Percentiles rank a stretch among this genome's conserved stretches.
phyloP scores from a whole-genome alignment of 1,140 invertebrate genomes.

The Heliconius congener region DNA sequence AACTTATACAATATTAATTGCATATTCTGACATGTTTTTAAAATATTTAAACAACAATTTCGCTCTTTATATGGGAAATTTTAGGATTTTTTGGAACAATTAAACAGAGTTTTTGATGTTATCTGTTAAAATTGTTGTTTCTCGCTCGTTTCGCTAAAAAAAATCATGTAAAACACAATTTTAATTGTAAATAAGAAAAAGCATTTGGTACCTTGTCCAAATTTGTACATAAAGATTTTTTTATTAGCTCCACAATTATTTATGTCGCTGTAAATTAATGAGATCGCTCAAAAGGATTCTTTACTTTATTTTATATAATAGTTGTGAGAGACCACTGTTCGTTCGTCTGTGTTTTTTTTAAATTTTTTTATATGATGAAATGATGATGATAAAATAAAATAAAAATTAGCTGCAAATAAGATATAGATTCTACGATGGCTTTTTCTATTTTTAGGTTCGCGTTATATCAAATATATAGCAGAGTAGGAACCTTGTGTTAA shows the following conservation, averaged over 20 bases:
- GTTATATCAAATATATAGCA: no score
- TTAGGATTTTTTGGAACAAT: neutral
- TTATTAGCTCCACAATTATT: neutral
- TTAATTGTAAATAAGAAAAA: neutral
- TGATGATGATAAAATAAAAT: no score
- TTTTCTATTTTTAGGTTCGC: no score
- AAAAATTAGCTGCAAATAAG: no score
- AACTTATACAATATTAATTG: neutral
- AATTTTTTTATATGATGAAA: neutral
- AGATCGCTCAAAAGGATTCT: neutral
- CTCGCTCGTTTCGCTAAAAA: neutral
- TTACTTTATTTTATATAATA: neutral
- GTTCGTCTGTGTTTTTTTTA: neutral
- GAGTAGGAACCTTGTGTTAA: no score
- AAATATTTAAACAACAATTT: neutral
- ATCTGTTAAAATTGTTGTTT: neutral
- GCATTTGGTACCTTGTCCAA: neutral
- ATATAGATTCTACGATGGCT: no score
- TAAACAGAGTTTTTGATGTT: neutral
- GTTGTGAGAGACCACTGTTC: neutral
- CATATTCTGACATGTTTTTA: neutral
- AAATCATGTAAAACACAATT: neutral
- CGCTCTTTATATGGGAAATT: neutral
- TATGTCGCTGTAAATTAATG: conserved; percentile 5
- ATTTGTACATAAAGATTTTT: neutral